Conservation (phyloP, 2,113 vertebrate genomes). For the Protomyctophum bolini region DNA sequence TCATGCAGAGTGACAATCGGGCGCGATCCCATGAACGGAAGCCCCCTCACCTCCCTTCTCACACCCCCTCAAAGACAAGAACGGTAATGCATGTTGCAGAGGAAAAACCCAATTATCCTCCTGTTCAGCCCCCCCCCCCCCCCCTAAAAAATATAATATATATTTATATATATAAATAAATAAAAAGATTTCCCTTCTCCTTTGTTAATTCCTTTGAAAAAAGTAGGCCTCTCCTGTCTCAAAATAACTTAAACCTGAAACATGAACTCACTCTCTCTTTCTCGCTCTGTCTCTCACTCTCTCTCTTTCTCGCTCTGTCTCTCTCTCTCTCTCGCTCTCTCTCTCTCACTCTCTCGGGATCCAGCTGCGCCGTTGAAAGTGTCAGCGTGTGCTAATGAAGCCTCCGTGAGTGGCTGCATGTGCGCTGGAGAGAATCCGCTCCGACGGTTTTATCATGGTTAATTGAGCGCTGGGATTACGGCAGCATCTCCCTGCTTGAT, state of each 20-base stretch:
- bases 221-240: slow-evolving; percentile 49
- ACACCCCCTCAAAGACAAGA: slow-evolving; percentile 44
- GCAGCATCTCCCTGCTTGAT: not conserved
- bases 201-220: slow-evolving; percentile 55
- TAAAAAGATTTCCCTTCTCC: slow-evolving; percentile 11
- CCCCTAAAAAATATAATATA: no score
- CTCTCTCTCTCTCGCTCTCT: slow-evolving; percentile 17
- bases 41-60: slow-evolving; percentile 27
- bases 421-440: not conserved
- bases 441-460: slow-evolving; percentile 19
- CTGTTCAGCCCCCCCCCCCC: slow-evolving; percentile 27
- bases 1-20: no score
- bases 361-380: slow-evolving; percentile 52
- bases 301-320: slow-evolving; percentile 25
- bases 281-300: slow-evolving; percentile 18
- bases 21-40: slow-evolving; percentile 27
- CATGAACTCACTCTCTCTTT: slow-evolving; percentile 32
- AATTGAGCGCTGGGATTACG: slow-evolving; percentile 18
- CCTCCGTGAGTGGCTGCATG: slow-evolving; percentile 40
- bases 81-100: slow-evolving; percentile 53
- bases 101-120: slow-evolving; percentile 56
- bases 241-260: slow-evolving; percentile 64
- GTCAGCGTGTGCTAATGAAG: slow-evolving; percentile 44
- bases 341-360: slow-evolving; percentile 26
- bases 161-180: no score